phyloP scores from a whole-genome alignment of 2,113 vertebrate species.

The Pogona vitticeps region DNA sequence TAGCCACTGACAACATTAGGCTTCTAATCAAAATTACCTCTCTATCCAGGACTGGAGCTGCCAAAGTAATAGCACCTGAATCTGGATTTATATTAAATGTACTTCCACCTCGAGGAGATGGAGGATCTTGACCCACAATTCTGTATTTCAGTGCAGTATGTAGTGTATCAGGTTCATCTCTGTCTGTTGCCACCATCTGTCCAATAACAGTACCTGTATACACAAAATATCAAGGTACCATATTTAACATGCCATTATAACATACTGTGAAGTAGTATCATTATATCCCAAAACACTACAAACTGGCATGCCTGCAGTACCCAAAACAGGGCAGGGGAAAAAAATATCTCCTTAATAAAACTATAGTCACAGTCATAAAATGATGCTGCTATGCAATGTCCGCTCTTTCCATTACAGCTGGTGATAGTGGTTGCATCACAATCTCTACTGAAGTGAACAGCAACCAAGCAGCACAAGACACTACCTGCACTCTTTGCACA shows the following conservation, averaged over 20 bases:
- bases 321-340: background rate
- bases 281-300: background rate
- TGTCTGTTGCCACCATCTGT: conserved; percentile 80
- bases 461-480: background rate
- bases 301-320: background rate
- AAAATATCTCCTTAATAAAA: background rate
- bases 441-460: background rate
- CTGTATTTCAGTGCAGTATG: conserved; percentile 80
- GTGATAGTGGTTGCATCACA: background rate
- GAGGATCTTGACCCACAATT: conserved; percentile 72
- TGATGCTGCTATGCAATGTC: background rate
- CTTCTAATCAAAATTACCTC: conserved; percentile 78
- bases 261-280: background rate
- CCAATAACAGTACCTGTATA: conserved; percentile 81
- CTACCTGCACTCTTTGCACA: background rate
- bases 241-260: background rate
- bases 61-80: conserved; percentile 78
- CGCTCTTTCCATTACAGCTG: background rate
- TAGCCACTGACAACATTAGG: background rate
- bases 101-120: background rate
- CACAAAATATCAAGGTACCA: conserved; percentile 38
- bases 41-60: conserved; percentile 78
- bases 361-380: background rate
- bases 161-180: conserved; percentile 70
- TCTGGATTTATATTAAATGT: conserved; percentile 77